phyloP scores from a whole-genome alignment of 2,888 invertebrate species.

The Prosopocoilus inquinatus region DNA sequence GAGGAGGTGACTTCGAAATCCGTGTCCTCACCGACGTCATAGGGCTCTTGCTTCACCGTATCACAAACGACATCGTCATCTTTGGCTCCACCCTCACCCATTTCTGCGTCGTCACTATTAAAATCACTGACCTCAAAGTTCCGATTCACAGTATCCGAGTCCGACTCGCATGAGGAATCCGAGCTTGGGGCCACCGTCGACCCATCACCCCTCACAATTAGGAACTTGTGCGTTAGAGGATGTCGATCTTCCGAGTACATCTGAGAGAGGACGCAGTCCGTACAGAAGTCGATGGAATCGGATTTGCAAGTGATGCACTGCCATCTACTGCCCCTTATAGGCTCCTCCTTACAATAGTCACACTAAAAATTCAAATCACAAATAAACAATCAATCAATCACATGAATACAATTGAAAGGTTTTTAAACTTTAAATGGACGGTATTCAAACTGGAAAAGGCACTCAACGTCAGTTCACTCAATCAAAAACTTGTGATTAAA shows the following conservation, averaged over 20 bases:
- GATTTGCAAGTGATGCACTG: constrained; percentile 64
- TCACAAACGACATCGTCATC: too few relatives aligned
- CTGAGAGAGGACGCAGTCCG: constrained; percentile 62
- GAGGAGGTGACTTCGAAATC: too few relatives aligned
- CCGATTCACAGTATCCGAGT: constrained; percentile 5
- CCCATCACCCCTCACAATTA: constrained; percentile 22
- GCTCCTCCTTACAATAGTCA: constrained; percentile 62
- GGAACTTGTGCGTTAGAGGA: constrained; percentile 50
- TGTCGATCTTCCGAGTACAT: constrained; percentile 53
- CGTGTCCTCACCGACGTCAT: too few relatives aligned
- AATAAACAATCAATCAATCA: too few relatives aligned
- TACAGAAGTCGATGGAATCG: constrained; percentile 61
- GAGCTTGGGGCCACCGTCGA: constrained; percentile 8
- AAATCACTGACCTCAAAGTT: constrained; percentile 3
- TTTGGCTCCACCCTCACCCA: constrained; percentile 6
- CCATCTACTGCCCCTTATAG: constrained; percentile 66
- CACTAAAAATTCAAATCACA: constrained; percentile 59
- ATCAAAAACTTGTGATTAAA: too few relatives aligned
- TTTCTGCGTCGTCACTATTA: constrained; percentile 14
- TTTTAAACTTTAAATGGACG: too few relatives aligned
- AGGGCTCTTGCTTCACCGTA: too few relatives aligned
- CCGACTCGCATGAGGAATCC: constrained; percentile 12
- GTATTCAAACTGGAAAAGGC: too few relatives aligned
- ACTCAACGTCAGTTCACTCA: too few relatives aligned
- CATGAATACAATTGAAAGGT: too few relatives aligned